phyloP scores from a whole-genome alignment of 2,113 vertebrate species.

The Chaetorhynchus papuensis region DNA sequence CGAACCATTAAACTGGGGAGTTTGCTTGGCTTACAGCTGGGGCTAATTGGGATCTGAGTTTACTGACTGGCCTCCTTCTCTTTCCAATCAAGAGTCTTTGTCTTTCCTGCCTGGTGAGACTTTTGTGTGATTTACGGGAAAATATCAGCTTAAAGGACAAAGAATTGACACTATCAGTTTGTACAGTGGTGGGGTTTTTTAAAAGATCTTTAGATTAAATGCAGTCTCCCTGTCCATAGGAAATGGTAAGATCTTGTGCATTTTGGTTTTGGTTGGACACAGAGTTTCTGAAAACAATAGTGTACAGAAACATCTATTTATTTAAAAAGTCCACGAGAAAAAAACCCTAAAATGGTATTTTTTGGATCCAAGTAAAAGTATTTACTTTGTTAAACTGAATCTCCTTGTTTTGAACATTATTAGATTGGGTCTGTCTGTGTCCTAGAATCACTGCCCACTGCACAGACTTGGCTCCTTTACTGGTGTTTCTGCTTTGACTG shows the following conservation, averaged over 20 bases:
- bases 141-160: background rate
- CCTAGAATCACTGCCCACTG: background rate
- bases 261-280: background rate
- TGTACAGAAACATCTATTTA: background rate
- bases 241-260: background rate
- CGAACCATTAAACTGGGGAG: conserved; percentile 43
- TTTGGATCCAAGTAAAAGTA: background rate
- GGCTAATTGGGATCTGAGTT: conserved; percentile 46
- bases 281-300: background rate
- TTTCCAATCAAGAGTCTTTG: conserved; percentile 34
- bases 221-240: background rate
- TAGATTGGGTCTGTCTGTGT: background rate
- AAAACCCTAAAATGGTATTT: background rate
- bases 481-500: background rate
- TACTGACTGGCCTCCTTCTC: conserved; percentile 10
- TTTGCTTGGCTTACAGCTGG: conserved; percentile 44
- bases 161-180: background rate
- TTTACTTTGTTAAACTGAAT: background rate
- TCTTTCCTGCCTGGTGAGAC: conserved; percentile 5
- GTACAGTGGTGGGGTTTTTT: background rate
- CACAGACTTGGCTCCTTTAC: background rate
- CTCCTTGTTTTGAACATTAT: background rate
- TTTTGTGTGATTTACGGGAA: background rate
- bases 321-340: background rate
- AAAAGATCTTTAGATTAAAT: background rate